A percentile compares a stretch with the other conserved stretches of the same genome.
phyloP scores from a whole-genome alignment of 2,113 vertebrate genomes.

The Nyctereutes procyonoides region DNA sequence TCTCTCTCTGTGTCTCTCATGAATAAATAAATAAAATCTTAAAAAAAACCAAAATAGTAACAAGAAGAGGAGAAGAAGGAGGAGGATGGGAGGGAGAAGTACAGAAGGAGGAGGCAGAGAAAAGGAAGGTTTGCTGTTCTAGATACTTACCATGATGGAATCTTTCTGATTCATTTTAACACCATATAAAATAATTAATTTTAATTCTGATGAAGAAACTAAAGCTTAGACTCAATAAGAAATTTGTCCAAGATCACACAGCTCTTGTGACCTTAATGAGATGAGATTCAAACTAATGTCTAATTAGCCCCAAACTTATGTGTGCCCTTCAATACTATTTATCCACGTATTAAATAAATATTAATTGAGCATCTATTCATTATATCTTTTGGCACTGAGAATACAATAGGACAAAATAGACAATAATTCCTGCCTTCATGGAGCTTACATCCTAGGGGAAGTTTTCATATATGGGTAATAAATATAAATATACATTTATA shows the following conservation, averaged over 20 bases:
- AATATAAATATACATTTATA: no score
- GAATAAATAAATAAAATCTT: no score
- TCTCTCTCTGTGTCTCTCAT: no score
- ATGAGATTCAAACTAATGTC: neutral
- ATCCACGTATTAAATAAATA: neutral
- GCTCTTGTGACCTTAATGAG: neutral
- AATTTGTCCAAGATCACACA: neutral
- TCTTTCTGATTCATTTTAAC: neutral
- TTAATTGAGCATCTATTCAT: neutral
- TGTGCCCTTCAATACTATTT: neutral
- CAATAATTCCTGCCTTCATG: neutral
- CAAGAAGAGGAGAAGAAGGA: neutral
- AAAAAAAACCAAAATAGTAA: neutral
- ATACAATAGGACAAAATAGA: neutral
- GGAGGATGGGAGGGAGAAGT: neutral
- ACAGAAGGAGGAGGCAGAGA: neutral
- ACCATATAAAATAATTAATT: neutral
- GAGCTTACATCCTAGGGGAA: neutral
- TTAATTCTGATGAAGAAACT: neutral
- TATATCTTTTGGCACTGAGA: neutral
- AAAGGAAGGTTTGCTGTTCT: neutral
- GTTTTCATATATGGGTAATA: neutral
- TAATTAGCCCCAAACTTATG: neutral
- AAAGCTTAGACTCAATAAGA: neutral
- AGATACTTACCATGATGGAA: neutral